Percentiles rank a stretch among this genome's conserved stretches.
phyloP scores from a whole-genome alignment of 92 coral and sea anemone genomes.

The Epizoanthus stellaris region DNA sequence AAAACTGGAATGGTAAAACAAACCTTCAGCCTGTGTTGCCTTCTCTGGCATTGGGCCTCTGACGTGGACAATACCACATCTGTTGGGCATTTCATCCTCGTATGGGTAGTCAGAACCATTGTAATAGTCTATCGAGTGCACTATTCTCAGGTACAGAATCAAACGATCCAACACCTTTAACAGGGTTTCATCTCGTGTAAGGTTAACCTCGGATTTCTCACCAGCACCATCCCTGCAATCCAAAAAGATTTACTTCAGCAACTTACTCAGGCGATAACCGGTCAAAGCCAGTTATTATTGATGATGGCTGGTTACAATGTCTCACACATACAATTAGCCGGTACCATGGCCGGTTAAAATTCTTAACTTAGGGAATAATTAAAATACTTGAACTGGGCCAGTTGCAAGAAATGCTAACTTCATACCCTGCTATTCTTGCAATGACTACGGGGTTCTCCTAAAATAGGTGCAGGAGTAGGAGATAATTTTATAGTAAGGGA shows the following conservation, averaged over 20 bases:
- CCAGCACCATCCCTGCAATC: constrained; percentile 38
- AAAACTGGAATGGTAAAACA: not conserved
- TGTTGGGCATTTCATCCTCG: constrained; percentile 98
- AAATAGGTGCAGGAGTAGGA: no score
- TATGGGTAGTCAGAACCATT: constrained; percentile 94
- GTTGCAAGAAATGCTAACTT: no score
- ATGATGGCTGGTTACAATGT: no score
- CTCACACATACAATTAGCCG: no score
- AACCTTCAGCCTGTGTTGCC: constrained; percentile 89
- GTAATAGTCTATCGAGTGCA: constrained; percentile 95
- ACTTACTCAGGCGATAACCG: not conserved
- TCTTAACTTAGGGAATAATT: no score
- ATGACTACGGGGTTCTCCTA: no score
- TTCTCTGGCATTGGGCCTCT: constrained; percentile 91
- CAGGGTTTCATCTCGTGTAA: constrained; percentile 73
- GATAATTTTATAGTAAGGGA: no score
- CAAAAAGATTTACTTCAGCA: not conserved
- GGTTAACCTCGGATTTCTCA: constrained; percentile 78
- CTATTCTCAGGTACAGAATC: constrained; percentile 85
- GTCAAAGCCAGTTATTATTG: no score
- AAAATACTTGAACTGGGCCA: no score
- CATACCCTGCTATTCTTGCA: no score
- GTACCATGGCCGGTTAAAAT: no score
- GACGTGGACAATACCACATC: constrained; percentile 96
- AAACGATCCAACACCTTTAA: constrained; percentile 84